Evolutionary conservation across 2,888 invertebrate species (phyloP).

Genomic region (Apamea crenata): DNA sequence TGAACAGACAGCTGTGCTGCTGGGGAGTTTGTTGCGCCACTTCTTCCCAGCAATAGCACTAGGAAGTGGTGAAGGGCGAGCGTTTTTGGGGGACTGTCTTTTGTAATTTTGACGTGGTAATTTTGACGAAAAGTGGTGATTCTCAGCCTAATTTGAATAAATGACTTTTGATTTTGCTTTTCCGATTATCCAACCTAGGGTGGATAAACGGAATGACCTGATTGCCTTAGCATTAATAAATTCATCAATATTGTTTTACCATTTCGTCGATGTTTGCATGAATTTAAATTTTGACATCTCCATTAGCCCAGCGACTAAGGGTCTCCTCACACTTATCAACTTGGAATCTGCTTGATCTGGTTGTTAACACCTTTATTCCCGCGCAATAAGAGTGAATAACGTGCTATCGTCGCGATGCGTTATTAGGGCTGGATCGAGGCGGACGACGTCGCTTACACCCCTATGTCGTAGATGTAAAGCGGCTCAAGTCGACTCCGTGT

Average conservation of each 20-base stretch:
- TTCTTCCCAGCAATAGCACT: too few relatives aligned
- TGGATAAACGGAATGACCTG: neutral
- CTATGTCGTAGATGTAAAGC: neutral
- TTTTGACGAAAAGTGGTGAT: too few relatives aligned
- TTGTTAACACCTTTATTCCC: neutral
- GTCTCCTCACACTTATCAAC: neutral
- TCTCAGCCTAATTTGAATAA: too few relatives aligned
- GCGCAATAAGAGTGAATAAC: neutral
- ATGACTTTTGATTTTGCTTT: too few relatives aligned
- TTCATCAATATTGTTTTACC: conserved; percentile 16
- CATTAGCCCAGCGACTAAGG: neutral
- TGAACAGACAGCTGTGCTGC: too few relatives aligned
- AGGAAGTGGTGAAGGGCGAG: too few relatives aligned
- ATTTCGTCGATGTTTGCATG: conserved; percentile 52
- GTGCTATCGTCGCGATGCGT: too few relatives aligned
- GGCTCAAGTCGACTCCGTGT: neutral
- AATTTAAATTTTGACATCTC: neutral
- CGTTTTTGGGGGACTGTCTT: too few relatives aligned
- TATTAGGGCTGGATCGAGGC: too few relatives aligned
- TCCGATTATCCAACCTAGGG: neutral
- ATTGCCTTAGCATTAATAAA: conserved; percentile 33
- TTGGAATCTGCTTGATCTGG: neutral
- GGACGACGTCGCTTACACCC: neutral
- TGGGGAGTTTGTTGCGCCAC: too few relatives aligned
- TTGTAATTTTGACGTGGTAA: too few relatives aligned